phyloP scores from a whole-genome alignment of 2,888 invertebrate genomes.

The Drosophila recens region DNA sequence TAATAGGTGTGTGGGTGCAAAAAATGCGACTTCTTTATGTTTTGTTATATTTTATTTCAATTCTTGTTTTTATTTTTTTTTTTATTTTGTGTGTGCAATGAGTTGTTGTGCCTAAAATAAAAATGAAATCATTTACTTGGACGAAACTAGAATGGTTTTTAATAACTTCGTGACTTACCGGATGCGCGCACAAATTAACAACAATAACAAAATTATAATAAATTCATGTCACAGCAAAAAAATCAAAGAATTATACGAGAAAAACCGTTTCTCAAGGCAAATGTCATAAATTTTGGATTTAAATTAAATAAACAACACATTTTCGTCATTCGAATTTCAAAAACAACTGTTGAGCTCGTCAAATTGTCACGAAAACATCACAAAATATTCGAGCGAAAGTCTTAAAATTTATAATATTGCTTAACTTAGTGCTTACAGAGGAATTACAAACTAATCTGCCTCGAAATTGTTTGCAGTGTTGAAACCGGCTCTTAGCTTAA shows the following conservation, averaged over 20 bases:
- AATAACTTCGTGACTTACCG: conserved; percentile 76
- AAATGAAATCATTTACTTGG: conserved; percentile 81
- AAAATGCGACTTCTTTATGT: conserved; percentile 59
- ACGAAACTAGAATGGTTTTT: conserved; percentile 64
- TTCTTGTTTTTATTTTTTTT: conserved; percentile 19
- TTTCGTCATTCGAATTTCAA: conserved; percentile 33
- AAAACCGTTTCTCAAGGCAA: conserved; percentile 29
- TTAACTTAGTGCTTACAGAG: conserved; percentile 21
- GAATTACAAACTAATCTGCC: conserved; percentile 19
- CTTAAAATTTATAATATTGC: conserved; percentile 17
- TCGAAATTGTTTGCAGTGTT: conserved; percentile 41
- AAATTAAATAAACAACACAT: conserved; percentile 74
- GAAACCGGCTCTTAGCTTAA: conserved; percentile 13
- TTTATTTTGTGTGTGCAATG: conserved; percentile 52
- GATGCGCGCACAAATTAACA: conserved; percentile 60
- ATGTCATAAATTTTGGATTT: conserved; percentile 66
- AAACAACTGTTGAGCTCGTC: conserved; percentile 61
- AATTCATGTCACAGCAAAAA: conserved; percentile 62
- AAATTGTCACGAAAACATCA: conserved; percentile 36
- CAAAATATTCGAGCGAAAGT: conserved; percentile 25
- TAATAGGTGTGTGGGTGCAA: conserved; percentile 57
- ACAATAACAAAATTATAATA: conserved; percentile 30
- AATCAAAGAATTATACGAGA: conserved; percentile 37
- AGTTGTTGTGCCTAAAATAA: conserved; percentile 79
- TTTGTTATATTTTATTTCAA: conserved; percentile 23